These are phyloP conservation scores for Acronicta aceris DNA, from an alignment of 2,888 invertebrate genomes.

Conservation along the genomic window DNA sequence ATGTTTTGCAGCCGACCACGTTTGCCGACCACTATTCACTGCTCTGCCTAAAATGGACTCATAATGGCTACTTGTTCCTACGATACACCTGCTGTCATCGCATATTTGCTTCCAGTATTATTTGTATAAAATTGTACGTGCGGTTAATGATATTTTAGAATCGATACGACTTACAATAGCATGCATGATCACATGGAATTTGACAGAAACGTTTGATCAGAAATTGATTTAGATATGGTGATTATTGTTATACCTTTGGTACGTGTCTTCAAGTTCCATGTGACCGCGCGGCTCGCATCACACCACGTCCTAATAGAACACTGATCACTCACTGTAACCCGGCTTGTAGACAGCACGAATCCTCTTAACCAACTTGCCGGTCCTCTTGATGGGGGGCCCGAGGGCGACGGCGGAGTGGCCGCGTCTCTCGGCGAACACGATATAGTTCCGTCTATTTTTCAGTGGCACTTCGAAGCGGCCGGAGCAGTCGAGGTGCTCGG, in stretches of 20 bases:
- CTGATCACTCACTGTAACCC: constrained; percentile 85
- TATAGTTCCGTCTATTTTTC: constrained; percentile 82
- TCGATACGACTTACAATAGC: constrained; percentile 47
- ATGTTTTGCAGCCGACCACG: constrained; percentile 80
- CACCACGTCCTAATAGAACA: constrained; percentile 54
- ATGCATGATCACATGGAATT: constrained; percentile 70
- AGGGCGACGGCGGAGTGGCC: constrained; percentile 84
- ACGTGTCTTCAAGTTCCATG: constrained; percentile 57
- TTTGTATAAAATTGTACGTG: constrained; percentile 72
- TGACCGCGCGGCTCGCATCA: constrained; percentile 50
- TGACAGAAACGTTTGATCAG: constrained; percentile 52
- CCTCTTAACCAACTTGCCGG: constrained; percentile 80
- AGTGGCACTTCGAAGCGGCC: constrained; percentile 86
- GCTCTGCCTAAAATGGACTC: constrained; percentile 86
- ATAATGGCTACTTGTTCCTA: constrained; percentile 85
- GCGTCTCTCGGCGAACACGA: constrained; percentile 85
- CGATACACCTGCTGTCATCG: constrained; percentile 83
- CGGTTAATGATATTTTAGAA: constrained; percentile 51
- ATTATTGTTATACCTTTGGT: constrained; percentile 44
- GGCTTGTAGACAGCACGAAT: constrained; percentile 86
- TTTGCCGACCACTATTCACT: constrained; percentile 79
- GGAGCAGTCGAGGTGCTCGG: constrained; percentile 76
- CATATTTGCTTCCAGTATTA: constrained; percentile 80
- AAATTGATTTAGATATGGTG: constrained; percentile 32
- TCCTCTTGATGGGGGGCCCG: constrained; percentile 83